Base-by-base conservation (phyloP, 1,140 invertebrate species). In the Epicauta chinensis region DNA sequence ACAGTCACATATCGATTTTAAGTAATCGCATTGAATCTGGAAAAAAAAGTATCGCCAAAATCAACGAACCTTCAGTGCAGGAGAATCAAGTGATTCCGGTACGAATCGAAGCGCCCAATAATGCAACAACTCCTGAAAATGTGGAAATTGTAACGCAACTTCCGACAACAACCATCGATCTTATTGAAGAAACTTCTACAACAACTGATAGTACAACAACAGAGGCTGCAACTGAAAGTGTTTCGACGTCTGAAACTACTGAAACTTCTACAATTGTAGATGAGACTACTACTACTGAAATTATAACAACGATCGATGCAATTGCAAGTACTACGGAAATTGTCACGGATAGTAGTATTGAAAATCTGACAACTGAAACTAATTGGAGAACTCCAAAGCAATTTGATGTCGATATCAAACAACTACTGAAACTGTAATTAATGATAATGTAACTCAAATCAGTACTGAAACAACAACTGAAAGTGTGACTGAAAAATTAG, bases 21-120 rank as follows among this genome's bases (percentile, higher is more conserved):
- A 66, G 46, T 43, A 68, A 68, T 35, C 65, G 65, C 17, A 68
- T 67, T 45, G 65, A 68, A 47, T 60, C 53, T 15, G 66, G 66
- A 42, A 56, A 39, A 14, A 3, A 60, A 63, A 36, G 50, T 60
- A 51, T 59, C 37, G 40, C 36, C 14, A 48, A 43, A n/a, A 39
- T 41, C 11, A 31, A 42, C 12, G 56, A 56, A 61, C 53, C 56
- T 40, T 36, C 30, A 23, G 42, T 58, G 2, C 43, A 61, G 51
- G 55, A 62, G 48, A 64, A 58, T 48, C 49, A 62, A 54, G 17
- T 62, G n/a, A 37, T 55, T 43, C 47, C 52, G 7, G 32, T 61
- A 3, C 49, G 59, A n/a, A 37, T 53, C 23, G 36, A 39, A 31
- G 17, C 37, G 13, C 46, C 45, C n/a, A n/a, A n/a, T n/a, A n/a